phyloP scores from a whole-genome alignment of 2,113 vertebrate species.

The Corythoichthys haematopterus region DNA sequence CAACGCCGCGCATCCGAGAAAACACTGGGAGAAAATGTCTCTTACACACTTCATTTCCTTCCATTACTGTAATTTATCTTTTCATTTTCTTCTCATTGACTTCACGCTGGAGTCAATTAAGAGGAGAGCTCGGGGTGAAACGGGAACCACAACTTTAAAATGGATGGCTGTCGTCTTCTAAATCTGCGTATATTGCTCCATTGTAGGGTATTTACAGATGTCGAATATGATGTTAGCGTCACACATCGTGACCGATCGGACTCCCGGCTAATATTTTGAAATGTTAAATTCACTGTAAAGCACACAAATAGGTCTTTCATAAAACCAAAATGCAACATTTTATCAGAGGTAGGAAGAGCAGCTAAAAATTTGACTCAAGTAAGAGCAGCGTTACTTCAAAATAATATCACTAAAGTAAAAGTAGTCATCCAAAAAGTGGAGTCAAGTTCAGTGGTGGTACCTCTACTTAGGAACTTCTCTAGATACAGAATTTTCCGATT shows the following conservation, averaged over 20 bases:
- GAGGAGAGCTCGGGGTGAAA: constrained; percentile 50
- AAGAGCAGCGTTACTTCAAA: no score
- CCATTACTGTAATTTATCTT: constrained; percentile 69
- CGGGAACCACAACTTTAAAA: constrained; percentile 46
- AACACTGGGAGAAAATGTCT: constrained; percentile 53
- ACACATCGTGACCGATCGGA: background rate
- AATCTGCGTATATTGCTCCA: background rate
- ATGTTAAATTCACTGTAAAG: background rate
- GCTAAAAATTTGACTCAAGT: no score
- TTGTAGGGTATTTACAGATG: background rate
- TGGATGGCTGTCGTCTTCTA: constrained; percentile 11
- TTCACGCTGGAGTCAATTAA: constrained; percentile 66
- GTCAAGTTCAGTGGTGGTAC: no score
- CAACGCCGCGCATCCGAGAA: constrained; percentile 39
- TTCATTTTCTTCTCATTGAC: constrained; percentile 70
- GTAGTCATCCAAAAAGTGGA: no score
- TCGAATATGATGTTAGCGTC: background rate
- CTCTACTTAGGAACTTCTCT: no score
- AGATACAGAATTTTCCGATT: no score
- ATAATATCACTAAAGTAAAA: no score
- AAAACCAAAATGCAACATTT: background rate
- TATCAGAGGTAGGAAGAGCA: no score
- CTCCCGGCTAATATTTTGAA: background rate
- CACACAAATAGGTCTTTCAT: background rate
- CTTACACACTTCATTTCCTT: constrained; percentile 67